These are phyloP conservation scores for Porites australiensis DNA, from an alignment of 64 coral and sea anemone species.

Conservation along the genomic window DNA sequence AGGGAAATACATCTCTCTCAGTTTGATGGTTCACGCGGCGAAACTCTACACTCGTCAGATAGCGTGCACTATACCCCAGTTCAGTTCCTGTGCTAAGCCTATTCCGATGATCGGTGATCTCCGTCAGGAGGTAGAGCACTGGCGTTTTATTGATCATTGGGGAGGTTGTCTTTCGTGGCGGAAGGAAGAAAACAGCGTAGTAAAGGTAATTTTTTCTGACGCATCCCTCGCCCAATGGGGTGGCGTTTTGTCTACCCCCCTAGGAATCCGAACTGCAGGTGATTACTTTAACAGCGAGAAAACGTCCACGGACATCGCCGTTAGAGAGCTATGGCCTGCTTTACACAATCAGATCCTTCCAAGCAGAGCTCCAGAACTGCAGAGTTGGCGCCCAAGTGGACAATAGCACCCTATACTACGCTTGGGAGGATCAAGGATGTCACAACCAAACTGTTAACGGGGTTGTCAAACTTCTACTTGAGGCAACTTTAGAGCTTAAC, in stretches of 20 bases:
- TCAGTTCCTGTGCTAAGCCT: not conserved
- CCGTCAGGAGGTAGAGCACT: too few relatives aligned
- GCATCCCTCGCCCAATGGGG: too few relatives aligned
- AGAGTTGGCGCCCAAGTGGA: not conserved
- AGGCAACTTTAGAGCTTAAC: not conserved
- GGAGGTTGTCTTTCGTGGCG: too few relatives aligned
- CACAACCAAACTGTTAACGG: not conserved
- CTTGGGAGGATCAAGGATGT: not conserved
- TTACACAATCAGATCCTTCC: not conserved
- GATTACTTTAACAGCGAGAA: too few relatives aligned
- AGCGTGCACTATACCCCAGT: not conserved
- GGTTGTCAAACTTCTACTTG: not conserved
- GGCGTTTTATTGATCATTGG: too few relatives aligned
- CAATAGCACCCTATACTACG: not conserved
- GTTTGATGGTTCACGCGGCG: conserved; percentile 32
- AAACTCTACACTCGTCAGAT: conserved; percentile 44
- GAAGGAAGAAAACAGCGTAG: too few relatives aligned
- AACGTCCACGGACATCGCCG: too few relatives aligned
- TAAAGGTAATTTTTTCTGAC: too few relatives aligned
- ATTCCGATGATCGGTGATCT: not conserved
- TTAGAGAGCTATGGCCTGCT: not conserved
- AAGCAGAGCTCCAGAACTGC: not conserved
- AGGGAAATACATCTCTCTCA: conserved; percentile 44
- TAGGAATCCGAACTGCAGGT: too few relatives aligned
- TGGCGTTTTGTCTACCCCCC: too few relatives aligned